phyloP scores from a whole-genome alignment of 2,113 vertebrate species.

The Bettongia penicillata region DNA sequence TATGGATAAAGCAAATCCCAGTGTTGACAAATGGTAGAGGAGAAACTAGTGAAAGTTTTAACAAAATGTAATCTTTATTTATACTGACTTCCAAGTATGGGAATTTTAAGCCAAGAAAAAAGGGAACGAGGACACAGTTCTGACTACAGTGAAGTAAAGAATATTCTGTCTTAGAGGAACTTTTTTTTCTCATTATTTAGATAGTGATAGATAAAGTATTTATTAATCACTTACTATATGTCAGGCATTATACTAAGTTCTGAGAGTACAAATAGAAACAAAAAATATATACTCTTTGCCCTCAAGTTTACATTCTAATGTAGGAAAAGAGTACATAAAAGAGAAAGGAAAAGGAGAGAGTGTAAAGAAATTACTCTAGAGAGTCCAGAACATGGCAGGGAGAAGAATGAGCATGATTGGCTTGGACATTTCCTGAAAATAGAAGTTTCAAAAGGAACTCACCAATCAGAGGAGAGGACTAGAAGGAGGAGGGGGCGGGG shows the following conservation, averaged over 20 bases:
- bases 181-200: not conserved
- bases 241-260: too few species aligned
- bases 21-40: not conserved
- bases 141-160: not conserved
- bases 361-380: too few species aligned
- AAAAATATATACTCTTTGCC: too few species aligned
- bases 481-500: not conserved
- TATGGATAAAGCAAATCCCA: conserved; percentile 19
- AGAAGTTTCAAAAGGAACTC: not conserved
- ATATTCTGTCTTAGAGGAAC: not conserved
- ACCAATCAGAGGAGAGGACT: not conserved
- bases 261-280: too few species aligned
- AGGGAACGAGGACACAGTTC: not conserved
- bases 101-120: not conserved
- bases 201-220: not conserved
- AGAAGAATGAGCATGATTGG: not conserved
- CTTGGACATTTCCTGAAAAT: not conserved
- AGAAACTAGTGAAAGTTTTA: not conserved
- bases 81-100: not conserved
- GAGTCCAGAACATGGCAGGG: not conserved
- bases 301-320: too few species aligned
- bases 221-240: too few species aligned
- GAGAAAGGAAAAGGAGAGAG: too few species aligned
- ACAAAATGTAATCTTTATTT: not conserved
- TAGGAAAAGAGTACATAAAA: too few species aligned